A percentile compares a stretch with the other conserved stretches of the same genome.
Conservation (phyloP, 2,797 vertebrate species). For the Gymnoscopelus microlampas region DNA sequence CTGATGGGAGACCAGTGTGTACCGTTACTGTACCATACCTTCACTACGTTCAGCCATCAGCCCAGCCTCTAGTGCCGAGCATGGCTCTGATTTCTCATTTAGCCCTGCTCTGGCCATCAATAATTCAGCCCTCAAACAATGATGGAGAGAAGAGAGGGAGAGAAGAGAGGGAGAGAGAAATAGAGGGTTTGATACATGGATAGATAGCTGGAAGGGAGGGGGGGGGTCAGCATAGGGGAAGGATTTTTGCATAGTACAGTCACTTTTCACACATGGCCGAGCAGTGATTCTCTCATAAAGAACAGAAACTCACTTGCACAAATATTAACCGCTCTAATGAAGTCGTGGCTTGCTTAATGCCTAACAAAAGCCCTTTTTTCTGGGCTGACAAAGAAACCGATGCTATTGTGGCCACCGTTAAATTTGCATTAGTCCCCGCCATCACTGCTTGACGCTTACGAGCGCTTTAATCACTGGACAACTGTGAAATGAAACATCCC, state of each 20-base stretch:
- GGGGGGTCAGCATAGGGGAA: slow-evolving; percentile 33
- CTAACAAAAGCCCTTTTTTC: slow-evolving; percentile 40
- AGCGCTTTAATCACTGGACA: slow-evolving; percentile 33
- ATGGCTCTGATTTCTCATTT: slow-evolving; percentile 75
- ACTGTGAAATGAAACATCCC: slow-evolving; percentile 2
- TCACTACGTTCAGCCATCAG: slow-evolving; percentile 40
- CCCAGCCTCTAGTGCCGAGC: slow-evolving; percentile 27
- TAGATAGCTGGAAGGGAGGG: slow-evolving; percentile 49
- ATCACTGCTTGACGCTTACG: slow-evolving; percentile 15
- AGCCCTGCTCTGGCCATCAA: slow-evolving; percentile 71
- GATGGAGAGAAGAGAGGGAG: slow-evolving; percentile 1
- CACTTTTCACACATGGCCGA: slow-evolving; percentile 62
- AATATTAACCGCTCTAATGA: slow-evolving; percentile 49
- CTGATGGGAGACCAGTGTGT: not conserved
- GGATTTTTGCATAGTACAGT: slow-evolving; percentile 60
- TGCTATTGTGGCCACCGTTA: slow-evolving; percentile 29
- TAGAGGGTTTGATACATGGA: slow-evolving; percentile 57
- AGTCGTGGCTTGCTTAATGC: slow-evolving; percentile 47
- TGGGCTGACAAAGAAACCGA: slow-evolving; percentile 11
- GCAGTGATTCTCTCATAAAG: slow-evolving; percentile 50
- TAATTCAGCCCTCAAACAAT: slow-evolving; percentile 74
- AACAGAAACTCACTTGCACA: slow-evolving; percentile 50
- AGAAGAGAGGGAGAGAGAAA: slow-evolving; percentile 3
- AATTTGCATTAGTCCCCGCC: slow-evolving; percentile 43
- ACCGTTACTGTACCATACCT: slow-evolving; percentile 30